These are phyloP conservation scores for Argyrosomus regius DNA, from an alignment of 2,797 vertebrate species.

Conservation along the genomic window DNA sequence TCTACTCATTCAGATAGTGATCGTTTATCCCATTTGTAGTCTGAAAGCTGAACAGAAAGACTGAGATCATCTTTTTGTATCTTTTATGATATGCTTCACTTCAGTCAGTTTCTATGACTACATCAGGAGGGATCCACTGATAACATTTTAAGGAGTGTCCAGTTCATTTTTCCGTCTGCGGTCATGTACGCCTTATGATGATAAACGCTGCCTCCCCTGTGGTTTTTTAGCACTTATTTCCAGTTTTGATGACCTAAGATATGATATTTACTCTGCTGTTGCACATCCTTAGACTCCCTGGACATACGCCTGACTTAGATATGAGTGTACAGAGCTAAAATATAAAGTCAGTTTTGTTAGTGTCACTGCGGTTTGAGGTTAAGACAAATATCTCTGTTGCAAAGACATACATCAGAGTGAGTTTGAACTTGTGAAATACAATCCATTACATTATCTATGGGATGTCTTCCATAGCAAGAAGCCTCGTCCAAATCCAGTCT, in stretches of 20 bases:
- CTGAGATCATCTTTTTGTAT: neutral
- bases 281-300: neutral
- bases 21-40: neutral
- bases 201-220: neutral
- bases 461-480: neutral
- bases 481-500: neutral
- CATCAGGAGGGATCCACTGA: neutral
- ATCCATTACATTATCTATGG: too few species aligned
- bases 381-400: conserved; percentile 2
- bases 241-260: neutral
- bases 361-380: neutral
- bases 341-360: neutral
- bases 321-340: neutral
- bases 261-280: neutral
- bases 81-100: neutral
- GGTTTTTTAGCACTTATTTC: neutral
- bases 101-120: neutral
- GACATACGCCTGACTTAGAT: neutral
- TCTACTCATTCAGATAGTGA: neutral
- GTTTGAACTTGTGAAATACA: neutral
- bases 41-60: neutral
- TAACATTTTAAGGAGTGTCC: neutral
- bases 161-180: neutral
- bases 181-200: neutral
- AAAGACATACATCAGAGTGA: neutral